Base-by-base conservation (phyloP, 2,797 vertebrate genomes). In the Chiropotes sagulatus region DNA sequence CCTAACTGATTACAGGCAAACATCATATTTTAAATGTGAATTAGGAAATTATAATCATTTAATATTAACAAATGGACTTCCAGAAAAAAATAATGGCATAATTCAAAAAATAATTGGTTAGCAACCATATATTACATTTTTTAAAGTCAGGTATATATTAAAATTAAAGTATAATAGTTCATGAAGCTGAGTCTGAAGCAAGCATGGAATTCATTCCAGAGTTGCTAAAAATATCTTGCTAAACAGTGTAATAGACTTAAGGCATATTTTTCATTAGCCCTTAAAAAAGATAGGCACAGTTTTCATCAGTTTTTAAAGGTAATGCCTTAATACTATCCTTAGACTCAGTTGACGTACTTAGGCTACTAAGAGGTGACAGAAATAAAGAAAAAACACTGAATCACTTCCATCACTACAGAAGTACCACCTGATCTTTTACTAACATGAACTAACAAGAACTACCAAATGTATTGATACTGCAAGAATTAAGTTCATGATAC, bases 11-110 rank as follows among this genome's bases (percentile, higher is more conserved):
- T 83, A 64, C 2, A 81, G 46, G 78, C 17, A 93, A 89, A 93
- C 15, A 30, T 87, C 78, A 33, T 92, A 94, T 93, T 90, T 92
- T 96, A 93, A 89, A 84, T 41, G 90, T 88, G 70, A 73, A 88
- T 87, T 76, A 84, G 52, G 93, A 93, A 95, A 89, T 2, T 93
- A 8, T 0, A 82, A 15, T 39, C 48, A 73, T 97, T 85, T 92
- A 93, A 75, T 92, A 93, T 22, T 95, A 14, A 87, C 8, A 79
- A 95, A 87, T 57, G 73, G 22, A 88, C 33, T 78, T 87, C 5
- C 44, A 86, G 78, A 26, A 39, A 41, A 54, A 88, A 97, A 85
- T 30, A 84, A 92, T 46, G 15, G 36, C 26, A 50, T 52, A 93
- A 92, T 52, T 80, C 52, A 93, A 96, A 87, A 46, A 28, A 75